Conservation (phyloP, 2,888 invertebrate genomes). For the Leptinotarsa tumamoca region DNA sequence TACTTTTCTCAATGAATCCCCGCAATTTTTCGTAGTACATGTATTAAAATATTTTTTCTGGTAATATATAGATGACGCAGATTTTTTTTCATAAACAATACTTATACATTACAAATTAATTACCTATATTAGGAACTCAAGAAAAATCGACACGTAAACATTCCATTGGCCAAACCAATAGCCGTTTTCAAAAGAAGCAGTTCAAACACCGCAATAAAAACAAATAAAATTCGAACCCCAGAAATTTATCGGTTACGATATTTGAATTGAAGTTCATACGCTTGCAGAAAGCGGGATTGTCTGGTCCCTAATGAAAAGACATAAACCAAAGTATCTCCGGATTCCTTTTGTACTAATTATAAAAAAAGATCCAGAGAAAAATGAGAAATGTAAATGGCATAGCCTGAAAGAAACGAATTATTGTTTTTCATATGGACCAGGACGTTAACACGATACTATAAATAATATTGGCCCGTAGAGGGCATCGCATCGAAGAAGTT, state of each 20-base stretch:
- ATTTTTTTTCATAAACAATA: no score
- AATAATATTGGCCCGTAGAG: constrained; percentile 55
- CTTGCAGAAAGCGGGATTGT: constrained; percentile 30
- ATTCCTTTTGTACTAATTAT: constrained; percentile 54
- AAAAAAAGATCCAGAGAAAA: constrained; percentile 52
- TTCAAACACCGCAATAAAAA: constrained; percentile 14
- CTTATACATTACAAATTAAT: no score
- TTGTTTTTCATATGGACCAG: constrained; percentile 57
- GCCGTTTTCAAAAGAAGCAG: background rate
- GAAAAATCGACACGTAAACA: no score
- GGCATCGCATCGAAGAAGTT: constrained; percentile 50
- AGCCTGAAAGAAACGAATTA: constrained; percentile 56
- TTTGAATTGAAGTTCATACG: constrained; percentile 37
- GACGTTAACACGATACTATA: constrained; percentile 59
- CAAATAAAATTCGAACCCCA: constrained; percentile 28
- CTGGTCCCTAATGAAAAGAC: constrained; percentile 45
- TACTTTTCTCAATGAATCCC: no score
- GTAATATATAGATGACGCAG: no score
- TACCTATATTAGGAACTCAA: no score
- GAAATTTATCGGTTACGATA: constrained; percentile 40
- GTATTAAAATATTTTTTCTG: no score
- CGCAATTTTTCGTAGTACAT: no score
- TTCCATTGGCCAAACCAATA: no score
- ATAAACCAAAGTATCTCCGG: constrained; percentile 49
- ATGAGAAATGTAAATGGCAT: constrained; percentile 53